Base-by-base conservation (phyloP, 1,140 invertebrate genomes). In the Drosophila serrata region DNA sequence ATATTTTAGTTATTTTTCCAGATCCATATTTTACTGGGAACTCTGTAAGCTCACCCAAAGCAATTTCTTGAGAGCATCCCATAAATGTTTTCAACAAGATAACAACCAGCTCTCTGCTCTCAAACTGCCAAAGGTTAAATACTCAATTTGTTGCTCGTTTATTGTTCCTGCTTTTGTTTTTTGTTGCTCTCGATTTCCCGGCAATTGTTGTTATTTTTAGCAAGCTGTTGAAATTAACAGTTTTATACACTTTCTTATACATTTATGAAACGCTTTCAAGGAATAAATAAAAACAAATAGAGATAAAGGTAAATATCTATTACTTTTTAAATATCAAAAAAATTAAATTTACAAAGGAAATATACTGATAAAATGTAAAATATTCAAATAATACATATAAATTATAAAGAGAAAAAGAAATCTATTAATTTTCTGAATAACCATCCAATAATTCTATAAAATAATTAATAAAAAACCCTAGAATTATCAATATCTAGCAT, bases 121-220 rank as follows among this genome's bases (percentile, higher is more conserved):
- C 78, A 61, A 53, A 40, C 65, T 74, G 76, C 51, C 84, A 88
- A 88, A 88, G 85, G 85, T 88, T 88, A 88, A 88, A 90, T 88
- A 63, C 74, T 88, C 85, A 88, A 88, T 90, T 88, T 88, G 85
- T 73, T 79, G 80, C 27, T 75, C 63, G 53, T 80, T 68, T 84
- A 88, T 88, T 62, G 65, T 55, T 65, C 22, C 42, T 56, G 29
- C 49, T 53, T 53, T 53, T 53, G 48, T 58, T 69, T 69, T 35
- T 39, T 60, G 39, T 62, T 29, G 48, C 51, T 63, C 39, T 49
- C 45, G 58, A 79, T 79, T 84, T 79, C 72, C 51, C 70, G 64
- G 75, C 78, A 73, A 87, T 78, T 74, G 59, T 59, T 53, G 46
- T 76, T 78, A 62, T 70, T 78, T 69, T 69, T 78, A 76, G 74